Percentiles rank a stretch among this genome's conserved stretches.
Evolutionary conservation across 2,797 vertebrate species (phyloP).

Genomic region (Sebastolobus alascanus): DNA sequence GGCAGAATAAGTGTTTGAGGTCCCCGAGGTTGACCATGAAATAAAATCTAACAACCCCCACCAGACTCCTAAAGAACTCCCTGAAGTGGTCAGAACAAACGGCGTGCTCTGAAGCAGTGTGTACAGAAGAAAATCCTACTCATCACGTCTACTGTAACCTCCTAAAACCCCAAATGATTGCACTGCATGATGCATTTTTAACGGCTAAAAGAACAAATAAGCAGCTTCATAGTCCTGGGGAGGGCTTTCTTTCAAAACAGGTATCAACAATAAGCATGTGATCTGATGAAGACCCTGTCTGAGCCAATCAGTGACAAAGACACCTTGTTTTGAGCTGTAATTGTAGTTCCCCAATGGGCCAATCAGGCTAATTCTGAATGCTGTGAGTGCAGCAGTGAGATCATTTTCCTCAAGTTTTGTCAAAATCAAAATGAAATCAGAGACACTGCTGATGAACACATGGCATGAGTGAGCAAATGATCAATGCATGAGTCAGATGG

Average conservation of each 20-base stretch:
- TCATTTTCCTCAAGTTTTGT: slow-evolving; percentile 47
- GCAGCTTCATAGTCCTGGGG: slow-evolving; percentile 15
- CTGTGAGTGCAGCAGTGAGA: slow-evolving; percentile 29
- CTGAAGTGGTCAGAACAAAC: slow-evolving; percentile 47
- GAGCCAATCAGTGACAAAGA: slow-evolving; percentile 58
- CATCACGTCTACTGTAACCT: slow-evolving; percentile 27
- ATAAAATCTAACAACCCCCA: slow-evolving; percentile 72
- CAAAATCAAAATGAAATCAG: slow-evolving; percentile 50
- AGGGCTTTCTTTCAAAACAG: slow-evolving; percentile 40
- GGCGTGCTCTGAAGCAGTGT: slow-evolving; percentile 33
- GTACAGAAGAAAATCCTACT: slow-evolving; percentile 36
- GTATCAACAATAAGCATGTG: slow-evolving; percentile 33
- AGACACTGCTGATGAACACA: slow-evolving; percentile 38
- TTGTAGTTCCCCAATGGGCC: slow-evolving; percentile 61
- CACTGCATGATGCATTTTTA: slow-evolving; percentile 11
- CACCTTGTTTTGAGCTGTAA: slow-evolving; percentile 56
- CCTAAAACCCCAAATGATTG: slow-evolving; percentile 34
- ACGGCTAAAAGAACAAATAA: slow-evolving; percentile 36
- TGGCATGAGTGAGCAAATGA: slow-evolving; percentile 28
- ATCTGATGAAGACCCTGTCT: slow-evolving; percentile 47
- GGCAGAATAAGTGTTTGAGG: slow-evolving; percentile 77
- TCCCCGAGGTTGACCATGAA: slow-evolving; percentile 69
- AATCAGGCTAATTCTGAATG: slow-evolving; percentile 50
- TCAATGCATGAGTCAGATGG: slow-evolving; percentile 26
- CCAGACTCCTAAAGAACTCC: slow-evolving; percentile 51